These are phyloP conservation scores for Saxidomus purpurata DNA, from an alignment of 1,140 invertebrate species.

Conservation along the genomic window DNA sequence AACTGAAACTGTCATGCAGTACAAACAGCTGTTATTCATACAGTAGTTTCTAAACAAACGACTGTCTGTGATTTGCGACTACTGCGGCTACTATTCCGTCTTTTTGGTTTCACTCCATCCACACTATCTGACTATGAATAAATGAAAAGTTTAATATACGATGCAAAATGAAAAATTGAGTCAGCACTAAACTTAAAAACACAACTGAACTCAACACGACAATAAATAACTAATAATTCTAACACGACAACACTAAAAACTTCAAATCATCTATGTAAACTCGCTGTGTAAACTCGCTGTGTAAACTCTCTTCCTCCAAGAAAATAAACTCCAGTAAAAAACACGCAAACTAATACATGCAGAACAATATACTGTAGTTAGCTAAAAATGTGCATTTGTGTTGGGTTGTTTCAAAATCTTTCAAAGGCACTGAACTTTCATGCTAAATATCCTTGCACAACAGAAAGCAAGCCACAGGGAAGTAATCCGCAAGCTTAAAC, in stretches of 20 bases:
- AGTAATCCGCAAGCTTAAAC: background rate
- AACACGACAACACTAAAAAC: background rate
- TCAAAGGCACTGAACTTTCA: background rate
- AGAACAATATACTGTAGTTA: background rate
- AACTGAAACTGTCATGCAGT: background rate
- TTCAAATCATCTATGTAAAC: background rate
- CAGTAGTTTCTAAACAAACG: background rate
- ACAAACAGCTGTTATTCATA: background rate
- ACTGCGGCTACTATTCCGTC: background rate
- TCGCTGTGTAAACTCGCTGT: no score
- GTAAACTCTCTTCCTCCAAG: background rate
- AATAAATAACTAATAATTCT: background rate
- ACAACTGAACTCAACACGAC: background rate
- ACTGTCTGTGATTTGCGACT: background rate
- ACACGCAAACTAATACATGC: constrained; percentile 4
- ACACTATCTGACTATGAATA: constrained; percentile 12
- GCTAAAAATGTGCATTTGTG: background rate
- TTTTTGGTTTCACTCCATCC: background rate
- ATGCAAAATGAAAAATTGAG: background rate
- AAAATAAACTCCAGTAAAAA: background rate
- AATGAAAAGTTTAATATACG: background rate
- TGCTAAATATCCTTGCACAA: background rate
- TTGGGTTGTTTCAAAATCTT: background rate
- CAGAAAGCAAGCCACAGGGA: background rate
- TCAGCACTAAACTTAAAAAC: background rate